phyloP scores from a whole-genome alignment of 2,797 vertebrate species.

The Florisuga fusca region DNA sequence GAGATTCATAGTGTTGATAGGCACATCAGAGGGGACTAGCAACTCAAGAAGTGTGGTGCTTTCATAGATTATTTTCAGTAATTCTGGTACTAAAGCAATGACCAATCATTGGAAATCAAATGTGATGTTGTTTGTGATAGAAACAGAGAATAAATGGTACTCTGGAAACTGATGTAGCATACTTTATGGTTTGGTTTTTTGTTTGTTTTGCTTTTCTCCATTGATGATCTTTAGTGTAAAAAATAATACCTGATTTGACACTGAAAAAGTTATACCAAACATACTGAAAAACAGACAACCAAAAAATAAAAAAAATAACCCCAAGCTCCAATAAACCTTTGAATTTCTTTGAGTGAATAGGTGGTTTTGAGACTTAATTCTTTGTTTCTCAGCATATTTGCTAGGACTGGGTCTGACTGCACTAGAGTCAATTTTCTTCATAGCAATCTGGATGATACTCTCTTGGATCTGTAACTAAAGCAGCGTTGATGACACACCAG shows the following conservation, averaged over 20 bases:
- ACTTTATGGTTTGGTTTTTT: neutral
- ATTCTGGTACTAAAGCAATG: neutral
- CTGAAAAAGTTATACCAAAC: neutral
- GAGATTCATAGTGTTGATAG: neutral
- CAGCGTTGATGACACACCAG: neutral
- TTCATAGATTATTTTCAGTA: neutral
- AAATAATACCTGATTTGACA: neutral
- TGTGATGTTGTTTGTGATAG: neutral
- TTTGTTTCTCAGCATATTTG: neutral
- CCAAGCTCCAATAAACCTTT: neutral
- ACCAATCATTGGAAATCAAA: neutral
- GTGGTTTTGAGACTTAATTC: neutral
- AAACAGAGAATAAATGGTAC: neutral
- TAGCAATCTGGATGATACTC: neutral
- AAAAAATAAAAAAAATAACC: fast-evolving
- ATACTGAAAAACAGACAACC: neutral
- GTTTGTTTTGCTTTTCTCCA: neutral
- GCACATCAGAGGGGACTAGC: neutral
- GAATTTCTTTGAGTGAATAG: neutral
- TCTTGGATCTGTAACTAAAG: neutral
- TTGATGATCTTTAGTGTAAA: neutral
- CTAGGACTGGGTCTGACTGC: neutral
- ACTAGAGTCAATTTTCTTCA: neutral
- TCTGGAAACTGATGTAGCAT: neutral
- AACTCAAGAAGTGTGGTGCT: neutral